A percentile compares a stretch with the other conserved stretches of the same genome.
Evolutionary conservation across 2,797 vertebrate species (phyloP).

Genomic region (Pangasius macronema): DNA sequence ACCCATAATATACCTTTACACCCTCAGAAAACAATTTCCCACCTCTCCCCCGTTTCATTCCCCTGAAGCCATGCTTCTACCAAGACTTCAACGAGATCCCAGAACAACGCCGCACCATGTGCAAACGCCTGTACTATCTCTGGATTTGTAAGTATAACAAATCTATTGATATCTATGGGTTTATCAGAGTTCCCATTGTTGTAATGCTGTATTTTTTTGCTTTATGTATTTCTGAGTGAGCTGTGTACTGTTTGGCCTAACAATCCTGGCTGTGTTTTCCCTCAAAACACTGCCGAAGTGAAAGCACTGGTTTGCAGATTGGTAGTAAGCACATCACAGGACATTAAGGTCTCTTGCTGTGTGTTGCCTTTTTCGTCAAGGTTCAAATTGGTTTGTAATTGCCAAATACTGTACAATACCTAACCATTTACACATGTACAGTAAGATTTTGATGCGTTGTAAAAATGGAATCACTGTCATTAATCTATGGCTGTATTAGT

Average conservation of each 20-base stretch:
- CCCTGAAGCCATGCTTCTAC: slow-evolving; percentile 94
- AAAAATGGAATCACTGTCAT: neutral
- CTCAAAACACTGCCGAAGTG: slow-evolving; percentile 63
- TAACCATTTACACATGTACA: neutral
- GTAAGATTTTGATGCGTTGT: neutral
- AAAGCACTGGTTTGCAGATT: slow-evolving; percentile 12
- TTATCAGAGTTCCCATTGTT: neutral
- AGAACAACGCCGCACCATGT: slow-evolving; percentile 82
- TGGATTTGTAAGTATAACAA: slow-evolving; percentile 86
- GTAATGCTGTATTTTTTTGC: neutral
- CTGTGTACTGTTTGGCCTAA: slow-evolving; percentile 20
- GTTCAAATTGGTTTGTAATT: neutral
- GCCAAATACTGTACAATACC: neutral
- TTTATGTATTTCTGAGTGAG: neutral
- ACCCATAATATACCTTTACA: slow-evolving; percentile 28
- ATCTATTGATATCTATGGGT: neutral
- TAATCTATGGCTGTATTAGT: neutral
- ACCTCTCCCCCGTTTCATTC: slow-evolving; percentile 88
- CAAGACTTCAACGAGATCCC: slow-evolving; percentile 95
- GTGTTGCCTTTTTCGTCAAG: neutral
- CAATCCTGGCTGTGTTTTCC: slow-evolving; percentile 50
- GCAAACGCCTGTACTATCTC: slow-evolving; percentile 89
- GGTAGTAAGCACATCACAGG: neutral
- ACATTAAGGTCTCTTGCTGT: neutral
- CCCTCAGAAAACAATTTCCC: slow-evolving; percentile 90